Base-by-base conservation (phyloP, 2,888 invertebrate genomes). In the Caenorhabditis uteleia region DNA sequence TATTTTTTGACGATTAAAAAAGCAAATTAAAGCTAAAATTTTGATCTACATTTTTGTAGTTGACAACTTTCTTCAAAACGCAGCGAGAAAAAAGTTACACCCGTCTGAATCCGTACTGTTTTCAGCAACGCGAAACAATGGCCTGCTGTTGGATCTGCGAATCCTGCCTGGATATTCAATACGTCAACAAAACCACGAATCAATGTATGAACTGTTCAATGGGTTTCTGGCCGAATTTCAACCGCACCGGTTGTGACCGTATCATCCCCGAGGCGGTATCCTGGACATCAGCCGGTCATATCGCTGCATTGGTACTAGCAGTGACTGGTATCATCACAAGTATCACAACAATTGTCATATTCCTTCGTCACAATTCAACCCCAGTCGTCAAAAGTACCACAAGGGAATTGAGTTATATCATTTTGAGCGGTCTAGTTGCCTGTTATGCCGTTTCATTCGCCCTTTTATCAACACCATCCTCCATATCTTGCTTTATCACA, bases 361-460 rank as follows among this genome's bases (percentile, higher is more conserved):
- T 93, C 87, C 86, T 91, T 48, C 88, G 89, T 18, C 90, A 92
- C 86, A 91, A 94, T 85, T 90, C 92, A 74, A 97, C 97, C 0
- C 95, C 97, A 0, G 92, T 97, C 46, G 97, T 98, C n/a, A 89
- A 95, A 73, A 94, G 95, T 33, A 92, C 93, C 16, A 95, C 95
- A 33, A 45, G 74, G 23, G 87, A 87, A 69, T 83, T 87, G 16
- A 89, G 89, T 80, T 95, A 93, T 85, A 91, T 95, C 38, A 89
- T 97, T 40, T 88, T 95, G 69, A 89, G 90, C 89, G 34, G 93
- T 3, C 84, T 85, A 74, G 85, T 86, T 36, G 89, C 93, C 88
- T 93, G 93, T 85, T 94, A 93, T 86, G 88, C 90, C 59, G 91
- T 93, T 69, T 95, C 95, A 42, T 95, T 95, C 85, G 90, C 91